Base-by-base conservation (phyloP, 2,797 vertebrate species). In the Spea hammondii region DNA sequence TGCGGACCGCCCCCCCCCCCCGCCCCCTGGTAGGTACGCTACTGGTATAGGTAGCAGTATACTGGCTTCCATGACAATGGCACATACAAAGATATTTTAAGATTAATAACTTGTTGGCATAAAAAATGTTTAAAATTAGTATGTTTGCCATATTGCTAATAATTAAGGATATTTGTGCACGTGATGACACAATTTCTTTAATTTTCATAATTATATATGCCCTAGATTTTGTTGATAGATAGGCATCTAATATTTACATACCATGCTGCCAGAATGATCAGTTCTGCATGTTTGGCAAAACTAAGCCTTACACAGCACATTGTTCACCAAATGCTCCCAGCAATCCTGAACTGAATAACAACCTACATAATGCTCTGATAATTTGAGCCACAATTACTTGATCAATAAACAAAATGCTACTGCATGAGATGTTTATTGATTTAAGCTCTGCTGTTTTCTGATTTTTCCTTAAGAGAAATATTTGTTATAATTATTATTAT, bases 331-430 rank as follows among this genome's bases (percentile, higher is more conserved):
- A 65, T 81, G 74, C 74, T 72, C 51, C 62, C 67, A 72, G 69
- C 69, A 66, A 76, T 81, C 59, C 48, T 12, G 65, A 53, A n/a
- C 57, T 70, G 66, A 64, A 82, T 72, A 64, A 82, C 59, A 81
- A 67, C 74, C 14, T 67, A 59, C 74, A 82, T 82, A 72, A 82
- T 72, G 74, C 74, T 73, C 77, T 82, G 74, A 77, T 82, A 77
- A 77, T 82, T 77, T 82, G 65, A 82, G 70, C 54, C 70, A 64
- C 79, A 77, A 82, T 82, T 82, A 65, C 65, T 72, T 32, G 77
- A 82, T 82, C 79, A 82, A 82, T 82, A 82, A 77, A 77, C 79
- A 77, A 82, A 77, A 82, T 73, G 79, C 64, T 82, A 69, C 79
- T 82, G 79, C 70, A 69, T 77, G 65, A 82, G 70, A 77, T 77